Conservation (phyloP, 2,113 vertebrate species). For the Strigops habroptila region DNA sequence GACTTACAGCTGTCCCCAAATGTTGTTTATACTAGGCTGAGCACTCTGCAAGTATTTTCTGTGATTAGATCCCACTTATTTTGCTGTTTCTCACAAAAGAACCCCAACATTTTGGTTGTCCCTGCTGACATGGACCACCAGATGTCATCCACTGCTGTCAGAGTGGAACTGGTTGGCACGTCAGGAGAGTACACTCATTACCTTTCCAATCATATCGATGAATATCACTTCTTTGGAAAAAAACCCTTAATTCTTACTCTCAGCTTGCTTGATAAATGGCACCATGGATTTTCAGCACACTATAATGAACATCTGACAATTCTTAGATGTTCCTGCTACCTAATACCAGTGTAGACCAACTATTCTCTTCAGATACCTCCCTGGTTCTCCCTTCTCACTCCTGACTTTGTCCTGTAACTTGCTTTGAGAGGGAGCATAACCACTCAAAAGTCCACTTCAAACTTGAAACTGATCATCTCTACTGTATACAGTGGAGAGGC, state of each 20-base stretch:
- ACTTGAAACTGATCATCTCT: accelerated
- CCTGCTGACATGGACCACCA: background rate
- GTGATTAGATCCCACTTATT: background rate
- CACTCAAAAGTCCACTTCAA: background rate
- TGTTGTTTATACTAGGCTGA: background rate
- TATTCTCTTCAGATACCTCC: background rate
- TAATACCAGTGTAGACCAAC: background rate
- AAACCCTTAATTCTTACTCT: accelerated
- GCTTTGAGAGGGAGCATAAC: background rate
- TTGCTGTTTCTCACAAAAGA: background rate
- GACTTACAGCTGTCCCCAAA: background rate
- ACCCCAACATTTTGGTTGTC: background rate
- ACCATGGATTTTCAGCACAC: background rate
- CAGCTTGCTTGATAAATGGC: background rate
- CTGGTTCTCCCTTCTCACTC: background rate
- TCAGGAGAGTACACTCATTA: background rate
- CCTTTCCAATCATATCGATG: background rate
- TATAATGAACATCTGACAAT: background rate
- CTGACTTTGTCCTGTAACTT: background rate
- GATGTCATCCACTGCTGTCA: background rate
- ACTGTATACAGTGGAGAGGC: accelerated
- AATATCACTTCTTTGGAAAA: background rate
- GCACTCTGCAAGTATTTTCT: background rate
- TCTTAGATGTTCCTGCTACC: background rate
- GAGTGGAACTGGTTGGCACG: background rate